Conservation (phyloP, 2,113 vertebrate genomes). For the Clinocottus analis region DNA sequence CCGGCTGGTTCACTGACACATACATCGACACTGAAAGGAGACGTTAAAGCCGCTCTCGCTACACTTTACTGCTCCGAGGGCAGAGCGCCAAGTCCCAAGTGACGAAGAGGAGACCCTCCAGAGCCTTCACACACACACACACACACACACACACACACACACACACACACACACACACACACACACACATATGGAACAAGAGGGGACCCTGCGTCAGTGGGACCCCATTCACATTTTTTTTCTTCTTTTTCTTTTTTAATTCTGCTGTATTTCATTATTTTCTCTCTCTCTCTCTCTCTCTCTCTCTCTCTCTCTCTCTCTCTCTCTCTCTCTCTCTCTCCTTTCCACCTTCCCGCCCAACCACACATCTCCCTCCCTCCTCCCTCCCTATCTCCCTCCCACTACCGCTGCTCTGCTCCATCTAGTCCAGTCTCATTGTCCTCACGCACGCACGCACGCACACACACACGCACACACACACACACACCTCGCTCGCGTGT, state of each 20-base stretch:
- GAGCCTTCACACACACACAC: conserved; percentile 16
- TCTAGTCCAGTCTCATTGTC: conserved; percentile 80
- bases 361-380: conserved; percentile 61
- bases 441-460: conserved; percentile 67
- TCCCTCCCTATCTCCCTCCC: conserved; percentile 33
- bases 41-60: conserved; percentile 22
- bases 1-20: conserved; percentile 12
- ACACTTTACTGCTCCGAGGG: conserved; percentile 33
- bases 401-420: conserved; percentile 64
- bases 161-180: conserved; percentile 13
- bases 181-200: conserved; percentile 30
- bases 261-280: conserved; percentile 60
- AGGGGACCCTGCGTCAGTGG: conserved; percentile 14
- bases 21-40: conserved; percentile 25
- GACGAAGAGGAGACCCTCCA: conserved; percentile 29
- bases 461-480: conserved; percentile 64
- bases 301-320: conserved; percentile 33
- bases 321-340: conserved; percentile 12
- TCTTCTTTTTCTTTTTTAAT: conserved; percentile 25
- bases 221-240: conserved; percentile 44
- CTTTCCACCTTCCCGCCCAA: conserved; percentile 59
- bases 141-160: too few species aligned
- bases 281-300: conserved; percentile 40
- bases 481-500: conserved; percentile 53
- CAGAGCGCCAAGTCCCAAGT: conserved; percentile 24